phyloP scores from a whole-genome alignment of 2,113 vertebrate species.

The Eubucco bourcierii region DNA sequence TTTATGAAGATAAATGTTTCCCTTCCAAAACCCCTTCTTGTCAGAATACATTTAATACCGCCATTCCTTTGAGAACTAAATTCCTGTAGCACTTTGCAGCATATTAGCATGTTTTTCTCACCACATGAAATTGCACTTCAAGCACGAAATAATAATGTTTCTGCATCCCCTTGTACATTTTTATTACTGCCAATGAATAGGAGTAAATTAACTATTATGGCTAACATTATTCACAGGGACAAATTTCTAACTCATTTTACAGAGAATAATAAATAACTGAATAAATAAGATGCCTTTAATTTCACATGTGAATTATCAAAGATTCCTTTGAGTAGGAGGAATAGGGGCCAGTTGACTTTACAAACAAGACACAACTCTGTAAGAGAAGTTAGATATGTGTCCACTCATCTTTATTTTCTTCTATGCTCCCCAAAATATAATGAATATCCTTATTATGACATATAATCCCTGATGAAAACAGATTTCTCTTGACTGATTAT shows the following conservation, averaged over 20 bases:
- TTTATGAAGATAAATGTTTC: conserved; percentile 88
- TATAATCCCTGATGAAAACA: neutral
- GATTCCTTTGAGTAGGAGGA: conserved; percentile 65
- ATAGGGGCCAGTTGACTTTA: conserved; percentile 49
- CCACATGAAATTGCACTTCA: conserved; percentile 84
- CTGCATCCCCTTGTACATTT: conserved; percentile 82
- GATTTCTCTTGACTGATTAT: neutral
- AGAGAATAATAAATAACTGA: conserved; percentile 81
- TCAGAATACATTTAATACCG: conserved; percentile 85
- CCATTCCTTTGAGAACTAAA: conserved; percentile 84
- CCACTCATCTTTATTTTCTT: conserved; percentile 16
- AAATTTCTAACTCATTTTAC: conserved; percentile 84
- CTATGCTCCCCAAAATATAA: neutral
- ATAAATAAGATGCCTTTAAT: conserved; percentile 83
- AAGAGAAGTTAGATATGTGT: conserved; percentile 30
- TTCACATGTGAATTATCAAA: conserved; percentile 80
- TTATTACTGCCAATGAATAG: conserved; percentile 86
- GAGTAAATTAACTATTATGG: conserved; percentile 85
- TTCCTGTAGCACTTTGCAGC: conserved; percentile 81
- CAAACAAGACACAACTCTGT: conserved; percentile 45
- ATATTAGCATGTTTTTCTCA: conserved; percentile 83
- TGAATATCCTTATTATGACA: neutral
- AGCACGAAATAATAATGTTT: conserved; percentile 86
- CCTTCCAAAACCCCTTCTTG: conserved; percentile 82
- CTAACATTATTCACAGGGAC: conserved; percentile 81